phyloP scores from a whole-genome alignment of 2,113 vertebrate species.

The Rhegmatorhina hoffmannsi region DNA sequence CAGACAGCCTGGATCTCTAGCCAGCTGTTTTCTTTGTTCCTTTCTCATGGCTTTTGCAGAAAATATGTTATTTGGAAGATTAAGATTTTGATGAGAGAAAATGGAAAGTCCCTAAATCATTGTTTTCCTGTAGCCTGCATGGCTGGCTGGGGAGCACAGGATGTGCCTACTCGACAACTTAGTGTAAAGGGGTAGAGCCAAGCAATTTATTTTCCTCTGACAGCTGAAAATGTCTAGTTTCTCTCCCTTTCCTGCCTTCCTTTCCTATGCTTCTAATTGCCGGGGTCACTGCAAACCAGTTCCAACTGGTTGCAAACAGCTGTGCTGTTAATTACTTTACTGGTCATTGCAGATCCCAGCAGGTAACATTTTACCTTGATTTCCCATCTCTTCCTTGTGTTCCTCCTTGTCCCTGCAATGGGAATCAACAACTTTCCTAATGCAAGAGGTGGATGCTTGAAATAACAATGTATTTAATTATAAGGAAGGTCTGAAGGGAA shows the following conservation, averaged over 20 bases:
- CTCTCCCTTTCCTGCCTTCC: neutral
- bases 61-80: neutral
- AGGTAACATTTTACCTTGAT: neutral
- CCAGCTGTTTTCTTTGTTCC: slow-evolving; percentile 2
- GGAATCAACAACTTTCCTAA: neutral
- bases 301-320: neutral
- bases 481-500: neutral
- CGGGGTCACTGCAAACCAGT: neutral
- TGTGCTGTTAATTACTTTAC: neutral
- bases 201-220: slow-evolving; percentile 21
- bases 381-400: neutral
- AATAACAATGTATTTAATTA: neutral
- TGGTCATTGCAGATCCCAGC: neutral
- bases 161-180: neutral
- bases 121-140: neutral
- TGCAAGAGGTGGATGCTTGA: neutral
- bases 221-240: neutral
- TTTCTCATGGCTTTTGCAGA: neutral
- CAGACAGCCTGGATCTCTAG: neutral
- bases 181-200: neutral
- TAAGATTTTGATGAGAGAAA: neutral
- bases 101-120: neutral
- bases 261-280: neutral
- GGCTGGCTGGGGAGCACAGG: neutral
- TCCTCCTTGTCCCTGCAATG: neutral